These are phyloP conservation scores for Hirtodrosophila trivittata DNA, from an alignment of 2,888 invertebrate genomes.

Conservation along the genomic window DNA sequence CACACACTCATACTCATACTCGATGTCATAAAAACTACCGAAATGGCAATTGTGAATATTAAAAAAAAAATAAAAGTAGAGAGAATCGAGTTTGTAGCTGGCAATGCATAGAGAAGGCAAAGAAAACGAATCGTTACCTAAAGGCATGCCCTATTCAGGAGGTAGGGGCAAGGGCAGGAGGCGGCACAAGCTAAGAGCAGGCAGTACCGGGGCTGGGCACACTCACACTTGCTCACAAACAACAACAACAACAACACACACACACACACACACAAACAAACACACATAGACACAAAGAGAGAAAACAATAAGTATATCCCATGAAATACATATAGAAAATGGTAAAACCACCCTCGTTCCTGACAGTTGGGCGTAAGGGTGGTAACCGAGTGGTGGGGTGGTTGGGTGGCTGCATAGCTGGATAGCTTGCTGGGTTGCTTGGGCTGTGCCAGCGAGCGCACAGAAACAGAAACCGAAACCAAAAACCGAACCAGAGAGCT, in stretches of 20 bases:
- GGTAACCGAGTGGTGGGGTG: slow-evolving; percentile 9
- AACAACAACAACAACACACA: slow-evolving; percentile 15
- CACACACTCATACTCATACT: slow-evolving; percentile 18
- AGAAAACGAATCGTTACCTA: slow-evolving; percentile 60
- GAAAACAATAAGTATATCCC: slow-evolving; percentile 50
- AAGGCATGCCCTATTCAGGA: slow-evolving; percentile 49
- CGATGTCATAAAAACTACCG: slow-evolving; percentile 68
- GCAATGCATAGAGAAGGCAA: slow-evolving; percentile 65
- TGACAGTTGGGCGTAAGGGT: slow-evolving; percentile 25
- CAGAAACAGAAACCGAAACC: slow-evolving; percentile 44
- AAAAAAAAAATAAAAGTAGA: slow-evolving; percentile 54
- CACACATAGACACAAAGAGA: slow-evolving; percentile 28
- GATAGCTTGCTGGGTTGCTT: not conserved
- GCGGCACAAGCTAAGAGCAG: slow-evolving; percentile 13
- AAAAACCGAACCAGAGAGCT: slow-evolving; percentile 52
- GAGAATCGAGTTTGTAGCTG: no score
- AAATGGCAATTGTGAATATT: slow-evolving; percentile 78
- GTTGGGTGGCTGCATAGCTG: not conserved
- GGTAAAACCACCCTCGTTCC: slow-evolving; percentile 71
- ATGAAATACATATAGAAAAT: slow-evolving; percentile 60
- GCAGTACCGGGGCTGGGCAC: slow-evolving; percentile 28
- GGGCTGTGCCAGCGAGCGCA: no score
- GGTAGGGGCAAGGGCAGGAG: slow-evolving; percentile 1
- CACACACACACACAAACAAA: slow-evolving; percentile 28
- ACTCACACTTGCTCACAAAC: slow-evolving; percentile 12